Evolutionary conservation across 2,888 invertebrate genomes (phyloP).

Genomic region (Chironomus tentans): DNA sequence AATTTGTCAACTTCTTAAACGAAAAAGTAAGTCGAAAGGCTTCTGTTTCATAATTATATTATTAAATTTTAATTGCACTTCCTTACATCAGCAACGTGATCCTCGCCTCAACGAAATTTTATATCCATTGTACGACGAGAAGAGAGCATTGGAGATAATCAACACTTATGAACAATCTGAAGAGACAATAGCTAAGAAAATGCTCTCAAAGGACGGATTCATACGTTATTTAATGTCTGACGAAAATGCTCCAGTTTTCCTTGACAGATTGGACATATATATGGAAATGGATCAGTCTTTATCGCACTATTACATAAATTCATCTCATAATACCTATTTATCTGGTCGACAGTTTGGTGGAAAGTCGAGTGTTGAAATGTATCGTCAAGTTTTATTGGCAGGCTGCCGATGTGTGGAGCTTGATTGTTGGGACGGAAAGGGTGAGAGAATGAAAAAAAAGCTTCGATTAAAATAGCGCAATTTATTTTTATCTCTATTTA

Average conservation of each 20-base stretch:
- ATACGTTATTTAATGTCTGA: constrained; percentile 99
- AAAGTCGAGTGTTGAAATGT: constrained; percentile 97
- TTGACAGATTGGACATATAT: constrained; percentile 93
- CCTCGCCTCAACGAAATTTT: constrained; percentile 97
- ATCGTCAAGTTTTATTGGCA: constrained; percentile 89
- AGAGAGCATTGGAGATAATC: constrained; percentile 86
- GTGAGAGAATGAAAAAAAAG: constrained; percentile 34
- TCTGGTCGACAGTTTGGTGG: constrained; percentile 96
- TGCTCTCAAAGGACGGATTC: constrained; percentile 88
- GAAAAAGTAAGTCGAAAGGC: constrained; percentile 52
- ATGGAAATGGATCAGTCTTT: constrained; percentile 99
- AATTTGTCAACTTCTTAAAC: constrained; percentile 87
- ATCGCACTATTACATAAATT: constrained; percentile 98
- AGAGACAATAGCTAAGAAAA: constrained; percentile 58
- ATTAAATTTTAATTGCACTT: too few relatives aligned
- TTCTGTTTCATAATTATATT: too few relatives aligned
- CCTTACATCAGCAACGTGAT: constrained; percentile 62
- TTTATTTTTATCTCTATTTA: not conserved
- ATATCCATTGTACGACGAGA: constrained; percentile 93
- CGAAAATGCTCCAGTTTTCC: constrained; percentile 98
- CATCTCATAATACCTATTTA: constrained; percentile 92
- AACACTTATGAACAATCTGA: constrained; percentile 83
- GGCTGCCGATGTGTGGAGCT: constrained; percentile 98
- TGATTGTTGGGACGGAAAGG: constrained; percentile 98
- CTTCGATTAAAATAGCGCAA: not conserved